A percentile compares a stretch with the other conserved stretches of the same genome.
phyloP scores from a whole-genome alignment of 1,140 invertebrate species.

The Neomicropteryx cornuta region DNA sequence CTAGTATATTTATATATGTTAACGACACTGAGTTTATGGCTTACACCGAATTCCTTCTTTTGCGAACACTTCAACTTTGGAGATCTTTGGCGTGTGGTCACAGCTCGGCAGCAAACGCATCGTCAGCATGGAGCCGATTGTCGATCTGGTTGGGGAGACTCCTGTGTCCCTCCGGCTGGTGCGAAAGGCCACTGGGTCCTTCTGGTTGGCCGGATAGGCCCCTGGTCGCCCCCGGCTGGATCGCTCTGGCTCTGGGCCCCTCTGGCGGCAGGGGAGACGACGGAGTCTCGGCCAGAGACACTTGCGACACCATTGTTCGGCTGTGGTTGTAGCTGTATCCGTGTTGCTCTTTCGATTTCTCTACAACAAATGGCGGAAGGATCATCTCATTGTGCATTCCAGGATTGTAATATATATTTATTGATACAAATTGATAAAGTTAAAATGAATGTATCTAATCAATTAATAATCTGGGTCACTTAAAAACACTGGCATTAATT shows the following conservation, averaged over 20 bases:
- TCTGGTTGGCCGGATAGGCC: slow-evolving; percentile 6
- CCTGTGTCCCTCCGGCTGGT: no score
- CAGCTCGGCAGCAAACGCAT: no score
- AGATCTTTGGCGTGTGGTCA: no score
- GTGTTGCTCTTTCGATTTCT: slow-evolving; percentile 65
- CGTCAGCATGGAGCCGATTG: no score
- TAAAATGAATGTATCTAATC: neutral
- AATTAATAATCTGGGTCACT: neutral
- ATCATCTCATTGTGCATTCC: neutral
- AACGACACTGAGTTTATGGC: no score
- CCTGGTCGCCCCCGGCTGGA: slow-evolving; percentile 8
- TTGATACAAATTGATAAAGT: neutral
- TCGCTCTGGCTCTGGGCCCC: slow-evolving; percentile 19
- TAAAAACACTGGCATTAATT: neutral
- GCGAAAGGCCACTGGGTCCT: no score
- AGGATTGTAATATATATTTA: neutral
- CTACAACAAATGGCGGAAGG: slow-evolving; percentile 43
- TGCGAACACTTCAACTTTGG: no score
- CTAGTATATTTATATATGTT: no score
- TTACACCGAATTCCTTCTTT: no score
- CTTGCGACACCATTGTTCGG: slow-evolving; percentile 61
- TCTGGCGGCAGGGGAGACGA: slow-evolving; percentile 15
- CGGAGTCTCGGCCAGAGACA: slow-evolving; percentile 48
- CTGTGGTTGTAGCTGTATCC: slow-evolving; percentile 58
- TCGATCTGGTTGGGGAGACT: slow-evolving; percentile 3